Base-by-base conservation (phyloP, 2,888 invertebrate species). In the Erpobdella octoculata region DNA sequence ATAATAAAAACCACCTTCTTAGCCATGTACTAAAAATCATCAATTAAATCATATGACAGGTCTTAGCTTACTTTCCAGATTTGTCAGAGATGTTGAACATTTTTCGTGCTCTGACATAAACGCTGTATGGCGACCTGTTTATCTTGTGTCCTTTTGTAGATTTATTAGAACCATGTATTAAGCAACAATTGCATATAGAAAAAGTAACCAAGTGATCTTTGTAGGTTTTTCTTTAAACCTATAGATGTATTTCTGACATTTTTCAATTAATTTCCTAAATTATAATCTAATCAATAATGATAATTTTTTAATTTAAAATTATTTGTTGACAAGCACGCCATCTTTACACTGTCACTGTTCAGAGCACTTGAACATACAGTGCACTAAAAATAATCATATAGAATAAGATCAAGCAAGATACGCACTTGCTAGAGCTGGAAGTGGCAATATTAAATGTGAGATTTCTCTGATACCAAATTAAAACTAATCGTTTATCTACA, bases 81-180 rank as follows among this genome's bases (percentile, higher is more conserved):
- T 35, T 35, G n/a, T 68, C 53, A n/a, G 33, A 46, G 8, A 35
- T 46, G 33, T 48, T 25, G 35, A 68, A 68, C 53, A 68, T 5
- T 35, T 68, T 68, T 68, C 68, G 25, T 33, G 68, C 68, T 35
- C 68, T 46, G 31, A 35, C 31, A 33, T 68, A 68, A 31, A 68
- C 68, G 33, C 9, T 33, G 48, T 68, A 68, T n/a, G 53, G 68
- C 33, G 68, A 53, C 53, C 68, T 46, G 41, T 68, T 68, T 18
- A 68, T 68, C 35, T 53, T 46, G 12, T 68, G 46, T 35, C 68
- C 68, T 68, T n/a, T n/a, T 35, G 25, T 1, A 64, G n/a, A 64
- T 28, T n/a, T 5, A 33, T 18, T 25, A n/a, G 12, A 41, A n/a
- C 12, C 12, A 41, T 15, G 12, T 41, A 41, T n/a, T n/a, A n/a